Evolutionary conservation across 1,140 invertebrate species (phyloP).

Genomic region (Ostrea edulis): DNA sequence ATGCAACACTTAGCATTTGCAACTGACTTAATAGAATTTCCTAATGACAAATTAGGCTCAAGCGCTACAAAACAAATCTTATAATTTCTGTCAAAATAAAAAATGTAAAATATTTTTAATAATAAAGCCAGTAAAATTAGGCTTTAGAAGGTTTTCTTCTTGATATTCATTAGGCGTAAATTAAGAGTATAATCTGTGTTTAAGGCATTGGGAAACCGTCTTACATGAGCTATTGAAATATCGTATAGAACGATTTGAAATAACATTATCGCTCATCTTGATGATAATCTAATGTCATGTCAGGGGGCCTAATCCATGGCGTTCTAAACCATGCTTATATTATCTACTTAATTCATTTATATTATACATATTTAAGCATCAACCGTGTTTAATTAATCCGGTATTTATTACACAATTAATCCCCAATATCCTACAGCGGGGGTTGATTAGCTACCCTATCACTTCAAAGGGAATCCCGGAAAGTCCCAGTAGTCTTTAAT

Average conservation of each 20-base stretch:
- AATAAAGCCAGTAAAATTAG: too few species aligned
- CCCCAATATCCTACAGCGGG: constrained; percentile 1
- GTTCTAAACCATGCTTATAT: constrained; percentile 3
- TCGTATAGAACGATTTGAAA: not conserved
- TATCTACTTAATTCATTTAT: constrained; percentile 32
- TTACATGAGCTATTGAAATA: not conserved
- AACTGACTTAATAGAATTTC: too few species aligned
- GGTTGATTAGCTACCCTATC: not conserved
- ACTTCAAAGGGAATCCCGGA: constrained; percentile 8
- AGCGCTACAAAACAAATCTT: too few species aligned
- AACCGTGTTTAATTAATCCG: constrained; percentile 32
- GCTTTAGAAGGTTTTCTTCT: too few species aligned
- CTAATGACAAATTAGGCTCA: too few species aligned
- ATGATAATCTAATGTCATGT: not conserved
- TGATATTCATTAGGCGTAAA: too few species aligned
- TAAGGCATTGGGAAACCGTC: not conserved
- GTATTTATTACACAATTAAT: constrained; percentile 27
- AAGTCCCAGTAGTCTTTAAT: not conserved
- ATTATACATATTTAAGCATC: constrained; percentile 19
- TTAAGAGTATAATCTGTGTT: too few species aligned
- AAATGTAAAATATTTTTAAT: too few species aligned
- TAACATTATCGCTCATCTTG: not conserved
- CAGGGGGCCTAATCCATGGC: not conserved
- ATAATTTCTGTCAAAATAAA: too few species aligned
- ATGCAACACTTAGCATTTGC: too few species aligned